Conservation (phyloP, 2,888 invertebrate species). For the Hypselothyrea guttata region DNA sequence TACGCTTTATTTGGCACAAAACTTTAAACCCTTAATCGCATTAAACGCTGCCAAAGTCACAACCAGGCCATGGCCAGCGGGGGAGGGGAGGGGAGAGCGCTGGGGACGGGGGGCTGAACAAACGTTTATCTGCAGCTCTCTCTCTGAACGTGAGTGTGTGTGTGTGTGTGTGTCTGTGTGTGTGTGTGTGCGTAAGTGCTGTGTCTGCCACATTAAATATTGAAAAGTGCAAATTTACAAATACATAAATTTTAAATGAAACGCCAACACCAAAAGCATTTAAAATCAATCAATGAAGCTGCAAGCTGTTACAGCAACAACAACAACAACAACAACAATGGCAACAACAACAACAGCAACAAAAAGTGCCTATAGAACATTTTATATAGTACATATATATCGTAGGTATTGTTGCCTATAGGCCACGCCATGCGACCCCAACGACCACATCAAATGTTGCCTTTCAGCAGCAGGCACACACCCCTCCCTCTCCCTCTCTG, state of each 20-base stretch:
- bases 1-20: slow-evolving; percentile 72
- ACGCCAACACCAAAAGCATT: slow-evolving; percentile 74
- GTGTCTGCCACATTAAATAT: slow-evolving; percentile 67
- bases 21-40: slow-evolving; percentile 76
- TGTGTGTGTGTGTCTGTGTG: slow-evolving; percentile 19
- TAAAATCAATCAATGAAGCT: slow-evolving; percentile 71
- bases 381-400: slow-evolving; percentile 1
- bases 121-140: neutral
- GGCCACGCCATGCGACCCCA: slow-evolving; percentile 36
- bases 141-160: neutral
- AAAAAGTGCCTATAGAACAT: neutral
- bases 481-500: too few species aligned
- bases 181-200: slow-evolving; percentile 18
- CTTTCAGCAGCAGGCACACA: slow-evolving; percentile 6
- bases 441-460: slow-evolving; percentile 35
- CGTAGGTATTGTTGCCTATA: neutral
- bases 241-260: slow-evolving; percentile 72
- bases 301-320: too few species aligned
- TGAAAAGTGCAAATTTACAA: slow-evolving; percentile 75
- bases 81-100: neutral
- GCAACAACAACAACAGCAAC: slow-evolving; percentile 10
- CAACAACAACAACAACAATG: slow-evolving; percentile 16
- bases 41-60: slow-evolving; percentile 65
- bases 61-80: slow-evolving; percentile 8
- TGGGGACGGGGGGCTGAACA: neutral